Conservation (phyloP, 2,888 invertebrate genomes). For the Ichneumoninae sp. region DNA sequence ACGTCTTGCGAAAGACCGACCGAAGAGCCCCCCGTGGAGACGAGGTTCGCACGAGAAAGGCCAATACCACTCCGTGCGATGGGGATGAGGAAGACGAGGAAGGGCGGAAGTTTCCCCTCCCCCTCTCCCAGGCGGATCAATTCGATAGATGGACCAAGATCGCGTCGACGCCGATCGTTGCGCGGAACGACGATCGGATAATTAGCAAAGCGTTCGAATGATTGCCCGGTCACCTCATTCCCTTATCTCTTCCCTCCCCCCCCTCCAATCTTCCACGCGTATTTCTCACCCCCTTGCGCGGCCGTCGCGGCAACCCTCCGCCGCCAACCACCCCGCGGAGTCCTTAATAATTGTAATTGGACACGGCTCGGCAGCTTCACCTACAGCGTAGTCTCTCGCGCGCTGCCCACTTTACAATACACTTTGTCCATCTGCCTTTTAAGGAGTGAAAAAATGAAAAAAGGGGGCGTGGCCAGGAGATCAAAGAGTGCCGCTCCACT, state of each 20-base stretch:
- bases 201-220: slow-evolving; percentile 76
- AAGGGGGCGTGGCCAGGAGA: slow-evolving; percentile 83
- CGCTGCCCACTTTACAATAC: slow-evolving; percentile 85
- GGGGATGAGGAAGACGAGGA: neutral
- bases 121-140: slow-evolving; percentile 18
- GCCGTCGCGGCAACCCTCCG: slow-evolving; percentile 62
- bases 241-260: slow-evolving; percentile 33
- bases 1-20: slow-evolving; percentile 38
- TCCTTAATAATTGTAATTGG: slow-evolving; percentile 84
- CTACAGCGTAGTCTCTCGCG: slow-evolving; percentile 71
- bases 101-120: slow-evolving; percentile 17
- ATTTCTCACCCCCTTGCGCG: slow-evolving; percentile 50
- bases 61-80: neutral
- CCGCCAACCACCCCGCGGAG: slow-evolving; percentile 72
- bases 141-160: slow-evolving; percentile 37
- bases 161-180: slow-evolving; percentile 45
- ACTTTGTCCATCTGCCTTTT: slow-evolving; percentile 85
- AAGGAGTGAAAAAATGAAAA: slow-evolving; percentile 84
- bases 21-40: slow-evolving; percentile 44
- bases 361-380: slow-evolving; percentile 80
- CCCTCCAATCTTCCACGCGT: slow-evolving; percentile 34
- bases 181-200: slow-evolving; percentile 75
- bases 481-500: slow-evolving; percentile 82
- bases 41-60: slow-evolving; percentile 55
- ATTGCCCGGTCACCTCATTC: slow-evolving; percentile 45